Evolutionary conservation across 1,140 invertebrate genomes (phyloP).

Genomic region (Telenomus remus): DNA sequence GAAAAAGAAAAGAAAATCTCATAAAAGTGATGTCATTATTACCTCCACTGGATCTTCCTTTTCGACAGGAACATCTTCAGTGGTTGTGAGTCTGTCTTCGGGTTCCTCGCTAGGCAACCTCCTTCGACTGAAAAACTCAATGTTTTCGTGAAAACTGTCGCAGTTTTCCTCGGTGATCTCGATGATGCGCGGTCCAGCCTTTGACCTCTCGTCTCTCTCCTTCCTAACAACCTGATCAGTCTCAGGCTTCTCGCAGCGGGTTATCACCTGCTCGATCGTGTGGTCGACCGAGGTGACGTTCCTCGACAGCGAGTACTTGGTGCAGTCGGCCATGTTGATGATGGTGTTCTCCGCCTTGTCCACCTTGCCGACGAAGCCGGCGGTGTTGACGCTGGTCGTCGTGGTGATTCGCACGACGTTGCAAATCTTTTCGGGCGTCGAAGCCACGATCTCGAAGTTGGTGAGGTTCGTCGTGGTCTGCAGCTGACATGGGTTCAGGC

Average conservation of each 20-base stretch:
- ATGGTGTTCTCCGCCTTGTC: conserved; percentile 68
- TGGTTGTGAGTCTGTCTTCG: background rate
- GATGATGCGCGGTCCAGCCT: conserved; percentile 63
- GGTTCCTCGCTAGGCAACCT: conserved; percentile 26
- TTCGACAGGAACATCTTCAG: background rate
- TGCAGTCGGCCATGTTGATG: conserved; percentile 64
- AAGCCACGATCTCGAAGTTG: conserved; percentile 65
- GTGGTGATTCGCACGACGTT: conserved; percentile 65
- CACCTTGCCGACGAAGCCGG: conserved; percentile 64
- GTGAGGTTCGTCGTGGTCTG: conserved; percentile 54
- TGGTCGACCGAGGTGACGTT: conserved; percentile 64
- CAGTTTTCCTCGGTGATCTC: conserved; percentile 73
- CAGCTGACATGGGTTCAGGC: conserved; percentile 63
- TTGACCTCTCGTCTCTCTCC: conserved; percentile 58
- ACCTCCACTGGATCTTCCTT: background rate
- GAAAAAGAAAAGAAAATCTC: too few relatives aligned
- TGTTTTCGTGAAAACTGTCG: conserved; percentile 71
- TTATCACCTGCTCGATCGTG: conserved; percentile 68
- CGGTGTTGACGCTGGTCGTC: conserved; percentile 64
- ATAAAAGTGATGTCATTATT: too few relatives aligned
- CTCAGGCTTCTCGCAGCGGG: conserved; percentile 47
- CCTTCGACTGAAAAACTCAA: conserved; percentile 69
- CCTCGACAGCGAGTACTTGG: conserved; percentile 63
- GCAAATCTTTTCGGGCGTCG: conserved; percentile 65
- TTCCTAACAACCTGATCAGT: background rate